phyloP scores from a whole-genome alignment of 1,140 invertebrate genomes.

The Papilio polyxenes region DNA sequence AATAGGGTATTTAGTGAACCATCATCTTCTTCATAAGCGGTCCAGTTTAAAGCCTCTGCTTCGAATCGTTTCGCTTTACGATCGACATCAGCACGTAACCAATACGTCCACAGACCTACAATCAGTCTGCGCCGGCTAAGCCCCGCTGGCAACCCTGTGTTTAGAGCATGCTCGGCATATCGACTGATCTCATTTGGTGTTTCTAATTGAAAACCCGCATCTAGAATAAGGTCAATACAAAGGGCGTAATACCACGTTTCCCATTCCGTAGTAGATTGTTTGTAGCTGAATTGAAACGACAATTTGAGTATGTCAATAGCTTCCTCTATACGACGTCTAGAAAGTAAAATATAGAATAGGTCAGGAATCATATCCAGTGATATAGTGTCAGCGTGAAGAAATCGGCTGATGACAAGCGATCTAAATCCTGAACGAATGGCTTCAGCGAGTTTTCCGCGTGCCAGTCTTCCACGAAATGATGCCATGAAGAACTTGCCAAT shows the following conservation, averaged over 20 bases:
- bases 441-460: constrained; percentile 60
- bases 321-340: constrained; percentile 70
- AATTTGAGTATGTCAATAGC: constrained; percentile 65
- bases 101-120: constrained; percentile 71
- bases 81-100: constrained; percentile 63
- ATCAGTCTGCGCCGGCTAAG: constrained; percentile 60
- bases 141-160: constrained; percentile 50
- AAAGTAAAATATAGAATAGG: constrained; percentile 68
- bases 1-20: constrained; percentile 58
- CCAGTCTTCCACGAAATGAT: constrained; percentile 64
- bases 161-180: constrained; percentile 61
- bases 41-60: constrained; percentile 66
- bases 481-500: constrained; percentile 71
- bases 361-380: constrained; percentile 73
- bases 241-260: constrained; percentile 77
- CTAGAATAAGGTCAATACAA: constrained; percentile 75
- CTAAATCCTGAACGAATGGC: constrained; percentile 71
- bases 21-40: constrained; percentile 51
- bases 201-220: constrained; percentile 75
- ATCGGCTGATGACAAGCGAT: constrained; percentile 67
- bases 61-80: constrained; percentile 65
- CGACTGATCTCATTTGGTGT: constrained; percentile 64
- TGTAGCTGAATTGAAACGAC: constrained; percentile 55
- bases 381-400: constrained; percentile 64
- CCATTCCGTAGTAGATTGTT: constrained; percentile 53